Evolutionary conservation across 2,888 invertebrate species (phyloP).

Genomic region (Girardia tigrina): DNA sequence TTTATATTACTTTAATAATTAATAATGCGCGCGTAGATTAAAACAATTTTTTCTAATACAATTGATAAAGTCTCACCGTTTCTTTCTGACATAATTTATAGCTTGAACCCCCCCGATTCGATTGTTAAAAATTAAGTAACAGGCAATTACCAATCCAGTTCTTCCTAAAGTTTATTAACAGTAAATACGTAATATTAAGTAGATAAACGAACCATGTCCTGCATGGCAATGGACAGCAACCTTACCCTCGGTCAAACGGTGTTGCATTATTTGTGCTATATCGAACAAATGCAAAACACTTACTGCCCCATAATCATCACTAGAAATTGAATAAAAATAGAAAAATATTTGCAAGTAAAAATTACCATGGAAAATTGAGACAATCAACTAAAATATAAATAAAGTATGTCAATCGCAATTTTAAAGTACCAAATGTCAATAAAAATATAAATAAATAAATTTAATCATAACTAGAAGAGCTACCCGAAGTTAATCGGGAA

Average conservation of each 20-base stretch:
- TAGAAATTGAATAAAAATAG: neutral
- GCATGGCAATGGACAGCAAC: conserved; percentile 74
- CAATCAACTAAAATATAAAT: neutral
- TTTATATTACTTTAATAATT: too few species aligned
- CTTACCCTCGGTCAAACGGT: conserved; percentile 66
- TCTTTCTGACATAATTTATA: conserved; percentile 63
- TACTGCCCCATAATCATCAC: neutral
- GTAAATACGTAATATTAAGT: neutral
- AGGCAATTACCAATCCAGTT: conserved; percentile 73
- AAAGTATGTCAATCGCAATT: neutral
- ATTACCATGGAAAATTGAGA: neutral
- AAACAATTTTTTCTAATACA: too few species aligned
- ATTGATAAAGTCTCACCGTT: conserved; percentile 52
- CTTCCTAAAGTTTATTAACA: conserved; percentile 56
- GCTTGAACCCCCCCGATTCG: conserved; percentile 66
- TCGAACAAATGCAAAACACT: conserved; percentile 57
- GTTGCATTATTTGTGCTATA: conserved; percentile 76
- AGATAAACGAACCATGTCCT: conserved; percentile 49
- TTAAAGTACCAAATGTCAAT: too few species aligned
- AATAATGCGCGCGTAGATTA: too few species aligned
- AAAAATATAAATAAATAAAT: too few species aligned
- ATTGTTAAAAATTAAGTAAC: conserved; percentile 67
- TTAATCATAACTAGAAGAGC: too few species aligned
- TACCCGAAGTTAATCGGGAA: too few species aligned
- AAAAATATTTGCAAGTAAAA: too few species aligned